Percentiles rank a stretch among this genome's conserved stretches.
Evolutionary conservation across 2,888 invertebrate genomes (phyloP).

Genomic region (Phasia obesa): DNA sequence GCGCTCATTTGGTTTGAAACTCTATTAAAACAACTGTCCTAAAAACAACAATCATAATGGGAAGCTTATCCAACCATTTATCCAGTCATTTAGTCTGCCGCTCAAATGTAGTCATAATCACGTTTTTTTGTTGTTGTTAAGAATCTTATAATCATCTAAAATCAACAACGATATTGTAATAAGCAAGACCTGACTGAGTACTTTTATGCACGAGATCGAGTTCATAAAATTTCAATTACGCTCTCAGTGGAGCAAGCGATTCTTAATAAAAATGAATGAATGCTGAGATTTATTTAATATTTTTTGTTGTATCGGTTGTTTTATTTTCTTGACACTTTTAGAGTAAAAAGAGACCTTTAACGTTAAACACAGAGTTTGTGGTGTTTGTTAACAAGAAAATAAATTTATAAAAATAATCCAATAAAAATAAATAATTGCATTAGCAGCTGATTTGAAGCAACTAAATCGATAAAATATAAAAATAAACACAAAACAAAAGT

Average conservation of each 20-base stretch:
- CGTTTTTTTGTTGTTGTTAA: constrained; percentile 31
- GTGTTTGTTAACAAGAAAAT: constrained; percentile 47
- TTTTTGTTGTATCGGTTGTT: constrained; percentile 53
- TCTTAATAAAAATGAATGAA: constrained; percentile 23
- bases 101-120: constrained; percentile 43
- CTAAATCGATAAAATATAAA: constrained; percentile 6
- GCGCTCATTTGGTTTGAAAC: constrained; percentile 27
- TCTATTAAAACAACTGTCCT: constrained; percentile 35
- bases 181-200: constrained; percentile 35
- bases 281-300: constrained; percentile 48
- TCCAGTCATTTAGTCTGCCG: constrained; percentile 23
- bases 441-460: constrained; percentile 56
- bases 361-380: constrained; percentile 44
- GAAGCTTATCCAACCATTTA: constrained; percentile 24
- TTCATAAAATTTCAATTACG: constrained; percentile 34
- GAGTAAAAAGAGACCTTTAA: constrained; percentile 66
- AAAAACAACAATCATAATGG: constrained; percentile 5
- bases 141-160: constrained; percentile 18
- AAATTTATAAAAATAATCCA: constrained; percentile 22
- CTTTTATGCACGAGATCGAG: constrained; percentile 26
- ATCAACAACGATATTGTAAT: constrained; percentile 10
- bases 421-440: constrained; percentile 51
- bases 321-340: constrained; percentile 60
- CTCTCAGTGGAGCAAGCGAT: constrained; percentile 48
- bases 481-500: constrained; percentile 4